Conservation (phyloP, 2,113 vertebrate species). For the Tachycineta bicolor region DNA sequence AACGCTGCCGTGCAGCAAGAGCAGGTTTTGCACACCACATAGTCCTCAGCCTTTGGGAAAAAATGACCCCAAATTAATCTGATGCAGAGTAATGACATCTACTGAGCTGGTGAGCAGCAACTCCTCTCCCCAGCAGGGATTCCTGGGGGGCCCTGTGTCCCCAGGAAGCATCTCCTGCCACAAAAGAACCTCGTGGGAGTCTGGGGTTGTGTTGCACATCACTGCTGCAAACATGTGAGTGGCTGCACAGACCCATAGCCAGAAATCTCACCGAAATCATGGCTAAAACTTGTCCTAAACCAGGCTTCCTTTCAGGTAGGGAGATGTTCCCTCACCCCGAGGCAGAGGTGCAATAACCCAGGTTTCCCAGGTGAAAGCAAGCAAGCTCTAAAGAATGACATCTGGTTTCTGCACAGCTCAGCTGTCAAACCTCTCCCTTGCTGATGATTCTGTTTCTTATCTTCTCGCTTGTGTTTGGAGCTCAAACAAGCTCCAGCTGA, state of each 20-base stretch:
- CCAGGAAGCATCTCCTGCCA: background rate
- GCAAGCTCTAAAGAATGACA: background rate
- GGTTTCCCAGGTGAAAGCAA: background rate
- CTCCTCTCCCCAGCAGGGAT: background rate
- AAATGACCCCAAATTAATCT: background rate
- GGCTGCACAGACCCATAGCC: background rate
- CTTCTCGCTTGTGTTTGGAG: background rate
- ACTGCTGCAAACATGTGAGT: accelerated
- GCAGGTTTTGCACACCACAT: background rate
- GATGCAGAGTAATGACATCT: background rate
- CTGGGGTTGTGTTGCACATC: accelerated
- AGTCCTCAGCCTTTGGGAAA: background rate
- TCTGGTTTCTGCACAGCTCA: slow-evolving; percentile 45
- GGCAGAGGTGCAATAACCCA: background rate
- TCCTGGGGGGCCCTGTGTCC: background rate
- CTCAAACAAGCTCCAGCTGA: slow-evolving; percentile 9
- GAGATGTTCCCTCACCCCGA: background rate
- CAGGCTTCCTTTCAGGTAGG: background rate
- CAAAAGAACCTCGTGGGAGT: background rate
- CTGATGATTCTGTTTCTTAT: slow-evolving; percentile 57
- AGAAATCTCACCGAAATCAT: background rate
- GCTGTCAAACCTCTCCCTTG: slow-evolving; percentile 29
- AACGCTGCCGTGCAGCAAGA: accelerated
- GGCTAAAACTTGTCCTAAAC: background rate
- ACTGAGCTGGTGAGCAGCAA: background rate